Conservation (phyloP, 2,113 vertebrate species). For the Neoarius graeffei region DNA sequence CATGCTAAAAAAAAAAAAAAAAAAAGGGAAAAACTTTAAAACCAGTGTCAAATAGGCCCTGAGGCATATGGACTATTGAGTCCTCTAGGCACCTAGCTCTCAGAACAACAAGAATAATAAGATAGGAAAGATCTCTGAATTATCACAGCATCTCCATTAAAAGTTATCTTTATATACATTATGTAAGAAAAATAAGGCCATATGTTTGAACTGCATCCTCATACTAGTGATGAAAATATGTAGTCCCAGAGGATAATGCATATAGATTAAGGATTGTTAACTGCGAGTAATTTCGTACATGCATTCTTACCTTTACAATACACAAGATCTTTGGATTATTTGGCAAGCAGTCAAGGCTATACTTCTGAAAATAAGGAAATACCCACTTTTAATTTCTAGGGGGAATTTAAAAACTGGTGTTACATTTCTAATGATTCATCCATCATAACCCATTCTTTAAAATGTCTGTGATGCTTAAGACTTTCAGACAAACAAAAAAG, state of each 20-base stretch:
- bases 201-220: neutral
- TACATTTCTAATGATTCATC: neutral
- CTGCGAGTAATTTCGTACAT: constrained; percentile 17
- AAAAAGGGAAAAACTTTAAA: neutral
- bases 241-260: neutral
- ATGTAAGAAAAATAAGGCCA: neutral
- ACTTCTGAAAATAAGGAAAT: neutral
- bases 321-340: neutral
- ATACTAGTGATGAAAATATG: neutral
- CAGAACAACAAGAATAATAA: constrained; percentile 5
- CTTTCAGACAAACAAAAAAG: constrained; percentile 56
- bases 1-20: constrained; percentile 27
- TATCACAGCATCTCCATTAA: constrained; percentile 31
- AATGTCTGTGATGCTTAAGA: constrained; percentile 50
- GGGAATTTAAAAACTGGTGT: neutral
- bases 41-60: constrained; percentile 49
- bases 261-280: neutral
- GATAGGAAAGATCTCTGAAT: constrained; percentile 28
- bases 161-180: constrained; percentile 24
- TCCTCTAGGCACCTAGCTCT: constrained; percentile 38
- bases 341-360: constrained; percentile 2
- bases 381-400: neutral
- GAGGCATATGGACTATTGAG: constrained; percentile 14
- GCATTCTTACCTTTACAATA: neutral
- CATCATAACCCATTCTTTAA: constrained; percentile 14